phyloP scores from a whole-genome alignment of 2,113 vertebrate species.

The Macaca mulatta region DNA sequence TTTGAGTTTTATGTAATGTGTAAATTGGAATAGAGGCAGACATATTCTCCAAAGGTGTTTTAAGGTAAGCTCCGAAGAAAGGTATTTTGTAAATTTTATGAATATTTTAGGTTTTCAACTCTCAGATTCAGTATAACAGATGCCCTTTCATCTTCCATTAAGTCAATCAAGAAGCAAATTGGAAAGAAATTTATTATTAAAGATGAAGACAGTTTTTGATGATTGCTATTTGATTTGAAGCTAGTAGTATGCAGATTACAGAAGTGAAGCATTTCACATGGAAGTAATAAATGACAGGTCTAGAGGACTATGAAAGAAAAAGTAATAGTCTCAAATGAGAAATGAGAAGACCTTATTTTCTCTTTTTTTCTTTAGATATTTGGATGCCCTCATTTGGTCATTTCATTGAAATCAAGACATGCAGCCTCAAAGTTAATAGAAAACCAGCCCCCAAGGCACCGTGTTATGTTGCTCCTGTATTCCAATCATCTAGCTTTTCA shows the following conservation, averaged over 20 bases:
- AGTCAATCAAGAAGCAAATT: constrained; percentile 26
- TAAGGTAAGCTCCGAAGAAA: not conserved
- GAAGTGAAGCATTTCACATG: not conserved
- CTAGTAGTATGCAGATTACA: not conserved
- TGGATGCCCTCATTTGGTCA: not conserved
- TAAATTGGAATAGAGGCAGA: constrained; percentile 23
- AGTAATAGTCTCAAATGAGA: not conserved
- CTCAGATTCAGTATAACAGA: not conserved
- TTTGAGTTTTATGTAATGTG: constrained; percentile 51
- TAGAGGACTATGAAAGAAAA: not conserved
- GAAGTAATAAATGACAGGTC: not conserved
- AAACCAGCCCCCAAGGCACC: not conserved
- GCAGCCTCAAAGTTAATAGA: not conserved
- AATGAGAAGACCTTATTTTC: not conserved
- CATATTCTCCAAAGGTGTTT: not conserved
- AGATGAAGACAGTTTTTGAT: not conserved
- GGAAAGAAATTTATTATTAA: not conserved
- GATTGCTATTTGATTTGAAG: not conserved
- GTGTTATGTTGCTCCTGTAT: not conserved
- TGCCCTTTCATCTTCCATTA: not conserved
- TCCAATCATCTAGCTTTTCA: not conserved
- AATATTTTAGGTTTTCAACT: constrained; percentile 12
- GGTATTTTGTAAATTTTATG: not conserved
- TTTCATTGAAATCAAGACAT: constrained; percentile 5
- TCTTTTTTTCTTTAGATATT: not conserved